A percentile compares a stretch with the other conserved stretches of the same genome.
phyloP scores from a whole-genome alignment of 2,797 vertebrate genomes.

The Ctenosaura bakeri region DNA sequence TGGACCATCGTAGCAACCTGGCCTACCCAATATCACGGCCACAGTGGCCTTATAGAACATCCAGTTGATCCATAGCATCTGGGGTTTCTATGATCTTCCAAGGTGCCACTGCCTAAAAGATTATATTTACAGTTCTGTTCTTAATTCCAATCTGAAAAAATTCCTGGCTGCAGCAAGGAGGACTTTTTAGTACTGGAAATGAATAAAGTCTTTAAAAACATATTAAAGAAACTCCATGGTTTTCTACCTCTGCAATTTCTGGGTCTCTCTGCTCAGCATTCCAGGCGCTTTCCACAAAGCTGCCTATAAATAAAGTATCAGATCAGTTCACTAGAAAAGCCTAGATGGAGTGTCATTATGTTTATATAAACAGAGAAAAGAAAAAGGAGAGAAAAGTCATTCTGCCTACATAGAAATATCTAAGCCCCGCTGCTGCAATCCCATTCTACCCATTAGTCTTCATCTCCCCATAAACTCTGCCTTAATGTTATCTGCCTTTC shows the following conservation, averaged over 20 bases:
- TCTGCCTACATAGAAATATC: conserved; percentile 62
- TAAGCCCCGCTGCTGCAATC: conserved; percentile 65
- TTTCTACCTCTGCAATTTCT: conserved; percentile 24
- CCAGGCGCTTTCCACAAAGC: conserved; percentile 26
- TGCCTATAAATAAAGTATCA: conserved; percentile 61
- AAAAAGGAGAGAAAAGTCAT: conserved; percentile 53
- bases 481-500: conserved; percentile 55
- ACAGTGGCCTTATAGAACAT: neutral
- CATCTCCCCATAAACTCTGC: conserved; percentile 49
- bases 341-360: conserved; percentile 48
- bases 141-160: conserved; percentile 58
- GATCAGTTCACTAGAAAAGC: conserved; percentile 48
- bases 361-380: conserved; percentile 38
- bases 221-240: conserved; percentile 55
- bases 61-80: neutral
- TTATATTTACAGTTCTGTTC: neutral
- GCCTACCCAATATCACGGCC: too few relatives aligned
- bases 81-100: neutral
- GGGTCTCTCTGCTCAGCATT: conserved; percentile 41
- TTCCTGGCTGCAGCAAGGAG: conserved; percentile 62
- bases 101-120: too few relatives aligned
- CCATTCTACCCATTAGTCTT: conserved; percentile 69
- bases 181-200: conserved; percentile 2
- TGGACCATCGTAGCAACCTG: neutral
- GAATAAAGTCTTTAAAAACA: conserved; percentile 15